Conservation (phyloP, 2,113 vertebrate species). For the Dendropsophus ebraccatus region DNA sequence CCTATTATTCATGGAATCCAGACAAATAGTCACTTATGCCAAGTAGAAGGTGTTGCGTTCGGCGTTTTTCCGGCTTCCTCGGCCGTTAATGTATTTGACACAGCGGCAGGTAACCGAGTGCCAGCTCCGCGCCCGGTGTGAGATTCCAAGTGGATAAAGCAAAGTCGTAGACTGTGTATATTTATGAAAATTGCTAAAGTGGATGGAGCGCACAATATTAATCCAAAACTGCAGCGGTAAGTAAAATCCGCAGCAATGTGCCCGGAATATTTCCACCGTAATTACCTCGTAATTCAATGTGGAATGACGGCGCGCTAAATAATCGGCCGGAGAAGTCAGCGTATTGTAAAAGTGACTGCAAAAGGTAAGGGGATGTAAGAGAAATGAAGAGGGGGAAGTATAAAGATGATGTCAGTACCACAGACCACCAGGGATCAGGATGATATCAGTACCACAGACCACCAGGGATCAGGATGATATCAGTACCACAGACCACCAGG, state of each 20-base stretch:
- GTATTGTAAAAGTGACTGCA: neutral
- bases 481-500: no score
- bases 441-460: no score
- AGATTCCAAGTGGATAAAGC: neutral
- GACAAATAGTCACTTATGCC: neutral
- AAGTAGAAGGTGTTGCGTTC: neutral
- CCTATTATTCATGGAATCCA: neutral
- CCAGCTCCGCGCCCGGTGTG: neutral
- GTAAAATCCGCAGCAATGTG: neutral
- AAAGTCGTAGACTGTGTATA: neutral
- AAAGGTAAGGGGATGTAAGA: neutral
- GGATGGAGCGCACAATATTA: slow-evolving; percentile 3
- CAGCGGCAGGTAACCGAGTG: neutral
- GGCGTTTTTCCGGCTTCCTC: neutral
- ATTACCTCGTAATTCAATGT: neutral
- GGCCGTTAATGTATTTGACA: neutral
- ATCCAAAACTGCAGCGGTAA: neutral
- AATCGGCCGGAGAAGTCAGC: neutral
- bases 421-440: no score
- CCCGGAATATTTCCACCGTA: neutral
- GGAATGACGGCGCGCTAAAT: neutral
- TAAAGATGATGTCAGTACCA: neutral
- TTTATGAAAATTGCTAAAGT: slow-evolving; percentile 15
- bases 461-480: no score
- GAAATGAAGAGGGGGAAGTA: neutral